Conservation (phyloP, 2,797 vertebrate species). For the Hemitrygon akajei region DNA sequence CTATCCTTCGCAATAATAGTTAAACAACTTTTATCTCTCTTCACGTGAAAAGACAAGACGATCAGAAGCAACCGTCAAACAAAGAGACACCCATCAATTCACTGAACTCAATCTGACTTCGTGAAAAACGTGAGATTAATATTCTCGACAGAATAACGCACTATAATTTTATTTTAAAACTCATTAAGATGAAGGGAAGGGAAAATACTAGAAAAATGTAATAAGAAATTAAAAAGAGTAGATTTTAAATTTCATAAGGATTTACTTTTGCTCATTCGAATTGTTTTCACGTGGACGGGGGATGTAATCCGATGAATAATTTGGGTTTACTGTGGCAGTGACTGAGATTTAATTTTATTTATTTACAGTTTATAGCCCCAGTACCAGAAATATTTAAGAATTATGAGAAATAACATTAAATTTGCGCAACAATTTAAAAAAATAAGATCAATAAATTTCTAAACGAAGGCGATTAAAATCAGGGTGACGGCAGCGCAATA, state of each 20-base stretch:
- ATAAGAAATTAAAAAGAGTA: background rate
- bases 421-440: background rate
- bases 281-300: background rate
- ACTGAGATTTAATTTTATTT: background rate
- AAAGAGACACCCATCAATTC: background rate
- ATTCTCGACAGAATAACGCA: background rate
- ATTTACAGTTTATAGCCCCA: background rate
- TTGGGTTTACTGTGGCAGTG: background rate
- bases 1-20: background rate
- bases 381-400: background rate
- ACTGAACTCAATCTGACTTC: background rate
- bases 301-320: background rate
- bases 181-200: background rate
- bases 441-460: background rate
- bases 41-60: background rate
- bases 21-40: constrained; percentile 7
- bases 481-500: background rate
- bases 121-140: background rate
- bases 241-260: background rate
- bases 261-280: background rate
- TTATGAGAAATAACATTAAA: background rate
- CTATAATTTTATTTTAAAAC: background rate
- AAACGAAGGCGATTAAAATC: background rate
- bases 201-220: background rate
- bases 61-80: background rate